Evolutionary conservation across 2,797 vertebrate genomes (phyloP).

Genomic region (Orientallactaga sibirica): DNA sequence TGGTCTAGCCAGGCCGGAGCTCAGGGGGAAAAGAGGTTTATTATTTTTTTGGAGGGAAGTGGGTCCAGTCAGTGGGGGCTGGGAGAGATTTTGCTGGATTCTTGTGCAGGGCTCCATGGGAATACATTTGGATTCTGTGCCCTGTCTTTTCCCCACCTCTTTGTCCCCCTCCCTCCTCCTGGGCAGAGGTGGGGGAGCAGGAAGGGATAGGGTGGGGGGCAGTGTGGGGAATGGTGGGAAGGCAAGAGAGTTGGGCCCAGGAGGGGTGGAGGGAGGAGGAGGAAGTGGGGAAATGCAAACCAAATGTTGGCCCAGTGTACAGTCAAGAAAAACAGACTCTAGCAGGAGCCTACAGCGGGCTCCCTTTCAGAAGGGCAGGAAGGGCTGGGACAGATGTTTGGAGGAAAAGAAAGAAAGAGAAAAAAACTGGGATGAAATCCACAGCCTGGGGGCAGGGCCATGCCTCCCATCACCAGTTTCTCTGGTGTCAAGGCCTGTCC

Average conservation of each 20-base stretch:
- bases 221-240: conserved; percentile 41
- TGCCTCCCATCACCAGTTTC: conserved; percentile 15
- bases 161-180: background rate
- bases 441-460: conserved; percentile 71
- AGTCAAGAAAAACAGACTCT: conserved; percentile 87
- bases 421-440: conserved; percentile 51
- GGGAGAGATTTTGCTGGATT: background rate
- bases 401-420: conserved; percentile 54
- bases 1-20: conserved; percentile 69
- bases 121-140: background rate
- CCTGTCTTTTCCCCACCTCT: background rate
- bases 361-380: conserved; percentile 81
- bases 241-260: background rate
- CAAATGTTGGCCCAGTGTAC: conserved; percentile 90
- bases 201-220: background rate
- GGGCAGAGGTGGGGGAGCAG: background rate
- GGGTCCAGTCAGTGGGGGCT: conserved; percentile 22
- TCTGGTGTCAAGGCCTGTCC: conserved; percentile 51
- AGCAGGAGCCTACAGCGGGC: conserved; percentile 74
- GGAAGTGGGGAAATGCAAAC: conserved; percentile 86
- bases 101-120: background rate
- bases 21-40: conserved; percentile 49
- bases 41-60: background rate
- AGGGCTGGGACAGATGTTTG: conserved; percentile 84
- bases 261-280: conserved; percentile 32